Conservation (phyloP, 1,140 invertebrate species). For the Oreohelix idahoensis region DNA sequence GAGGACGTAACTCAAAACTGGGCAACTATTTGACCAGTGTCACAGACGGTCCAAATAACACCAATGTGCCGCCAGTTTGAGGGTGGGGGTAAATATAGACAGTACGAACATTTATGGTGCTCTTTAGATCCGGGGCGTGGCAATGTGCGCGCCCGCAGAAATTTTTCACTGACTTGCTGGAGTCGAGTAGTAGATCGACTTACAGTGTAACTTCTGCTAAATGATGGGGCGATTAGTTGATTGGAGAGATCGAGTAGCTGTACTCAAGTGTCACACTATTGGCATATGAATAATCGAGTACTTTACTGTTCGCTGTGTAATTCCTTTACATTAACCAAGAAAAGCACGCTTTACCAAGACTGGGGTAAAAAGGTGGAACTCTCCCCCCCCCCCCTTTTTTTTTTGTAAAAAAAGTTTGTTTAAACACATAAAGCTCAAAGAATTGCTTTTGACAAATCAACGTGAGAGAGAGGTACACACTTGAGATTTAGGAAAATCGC, state of each 20-base stretch:
- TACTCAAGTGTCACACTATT: slow-evolving; percentile 30
- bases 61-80: background rate
- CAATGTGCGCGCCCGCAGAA: too few species aligned
- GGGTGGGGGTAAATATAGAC: background rate
- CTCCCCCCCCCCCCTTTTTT: too few species aligned
- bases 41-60: background rate
- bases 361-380: too few species aligned
- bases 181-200: background rate
- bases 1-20: slow-evolving; percentile 4
- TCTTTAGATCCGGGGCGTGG: background rate
- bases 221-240: background rate
- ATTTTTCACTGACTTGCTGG: background rate
- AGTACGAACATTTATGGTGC: background rate
- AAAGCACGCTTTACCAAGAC: too few species aligned
- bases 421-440: too few species aligned
- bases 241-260: too few species aligned
- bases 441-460: too few species aligned
- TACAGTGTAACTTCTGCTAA: background rate
- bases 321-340: too few species aligned
- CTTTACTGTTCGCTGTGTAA: too few species aligned
- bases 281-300: slow-evolving; percentile 7
- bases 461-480: too few species aligned
- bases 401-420: too few species aligned
- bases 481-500: too few species aligned
- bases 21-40: slow-evolving; percentile 27